Evolutionary conservation across 2,888 invertebrate genomes (phyloP).

Genomic region (Hypolimnas misippus): DNA sequence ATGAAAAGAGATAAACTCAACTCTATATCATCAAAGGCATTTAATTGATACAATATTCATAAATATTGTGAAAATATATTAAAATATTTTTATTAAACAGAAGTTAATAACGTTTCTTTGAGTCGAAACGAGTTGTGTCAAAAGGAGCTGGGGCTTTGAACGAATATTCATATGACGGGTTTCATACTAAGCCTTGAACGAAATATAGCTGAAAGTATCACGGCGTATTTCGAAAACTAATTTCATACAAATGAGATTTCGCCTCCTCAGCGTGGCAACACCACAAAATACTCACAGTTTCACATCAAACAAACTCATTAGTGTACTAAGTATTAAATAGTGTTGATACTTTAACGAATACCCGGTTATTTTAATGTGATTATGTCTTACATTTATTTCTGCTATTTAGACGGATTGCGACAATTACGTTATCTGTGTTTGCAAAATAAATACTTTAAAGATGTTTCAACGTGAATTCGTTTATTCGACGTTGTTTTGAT

Average conservation of each 20-base stretch:
- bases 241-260: conserved; percentile 48
- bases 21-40: neutral
- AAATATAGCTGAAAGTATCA: conserved; percentile 37
- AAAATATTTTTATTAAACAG: conserved; percentile 10
- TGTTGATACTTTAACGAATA: conserved; percentile 36
- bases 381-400: conserved; percentile 28
- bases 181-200: conserved; percentile 24
- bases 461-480: conserved; percentile 11
- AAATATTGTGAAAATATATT: conserved; percentile 11
- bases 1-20: neutral
- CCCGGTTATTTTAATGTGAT: conserved; percentile 34
- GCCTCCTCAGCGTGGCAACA: conserved; percentile 39
- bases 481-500: too few species aligned
- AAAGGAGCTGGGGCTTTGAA: conserved; percentile 23
- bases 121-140: conserved; percentile 25
- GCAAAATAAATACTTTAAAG: conserved; percentile 14
- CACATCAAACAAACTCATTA: conserved; percentile 50
- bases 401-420: conserved; percentile 18
- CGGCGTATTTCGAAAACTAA: conserved; percentile 44
- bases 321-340: conserved; percentile 45
- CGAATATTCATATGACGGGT: conserved; percentile 23
- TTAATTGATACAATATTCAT: neutral
- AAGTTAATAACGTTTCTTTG: conserved; percentile 33
- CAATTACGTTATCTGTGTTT: conserved; percentile 22
- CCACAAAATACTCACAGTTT: conserved; percentile 42